A percentile compares a stretch with the other conserved stretches of the same genome.
Evolutionary conservation across 2,888 invertebrate species (phyloP).

Genomic region (Heliconius erato): DNA sequence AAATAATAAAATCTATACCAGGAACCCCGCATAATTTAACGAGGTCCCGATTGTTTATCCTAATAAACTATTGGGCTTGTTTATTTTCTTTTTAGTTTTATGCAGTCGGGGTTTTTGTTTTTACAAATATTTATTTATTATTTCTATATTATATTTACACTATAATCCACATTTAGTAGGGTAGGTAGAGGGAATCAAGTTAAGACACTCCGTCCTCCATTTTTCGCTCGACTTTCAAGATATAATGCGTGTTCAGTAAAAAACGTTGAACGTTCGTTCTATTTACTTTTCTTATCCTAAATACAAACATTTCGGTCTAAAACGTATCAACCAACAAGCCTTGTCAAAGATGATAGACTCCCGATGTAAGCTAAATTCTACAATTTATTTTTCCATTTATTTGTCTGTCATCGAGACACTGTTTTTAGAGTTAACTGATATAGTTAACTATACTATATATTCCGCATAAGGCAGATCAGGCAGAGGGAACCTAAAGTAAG

Average conservation of each 20-base stretch:
- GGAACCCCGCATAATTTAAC: too few species aligned
- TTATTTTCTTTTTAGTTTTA: too few species aligned
- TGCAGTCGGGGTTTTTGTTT: too few species aligned
- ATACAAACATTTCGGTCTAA: slow-evolving; percentile 54
- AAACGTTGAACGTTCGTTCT: neutral
- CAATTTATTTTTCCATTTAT: slow-evolving; percentile 52
- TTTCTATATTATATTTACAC: slow-evolving; percentile 23
- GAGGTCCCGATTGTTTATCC: too few species aligned
- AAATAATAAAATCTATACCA: too few species aligned
- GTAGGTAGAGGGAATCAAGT: neutral
- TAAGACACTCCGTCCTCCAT: neutral
- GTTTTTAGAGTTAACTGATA: slow-evolving; percentile 24
- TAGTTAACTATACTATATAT: too few species aligned
- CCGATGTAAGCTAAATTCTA: slow-evolving; percentile 45
- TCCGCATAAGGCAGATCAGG: too few species aligned
- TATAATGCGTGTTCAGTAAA: too few species aligned
- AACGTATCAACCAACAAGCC: slow-evolving; percentile 36
- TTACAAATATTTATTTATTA: too few species aligned
- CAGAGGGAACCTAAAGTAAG: too few species aligned
- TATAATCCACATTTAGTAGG: neutral
- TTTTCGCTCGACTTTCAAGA: too few species aligned
- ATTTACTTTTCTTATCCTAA: slow-evolving; percentile 51
- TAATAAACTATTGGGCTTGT: too few species aligned
- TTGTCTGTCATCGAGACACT: slow-evolving; percentile 47
- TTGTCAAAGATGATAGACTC: slow-evolving; percentile 5